phyloP scores from a whole-genome alignment of 2,888 invertebrate species.

The Xestia ashworthii region DNA sequence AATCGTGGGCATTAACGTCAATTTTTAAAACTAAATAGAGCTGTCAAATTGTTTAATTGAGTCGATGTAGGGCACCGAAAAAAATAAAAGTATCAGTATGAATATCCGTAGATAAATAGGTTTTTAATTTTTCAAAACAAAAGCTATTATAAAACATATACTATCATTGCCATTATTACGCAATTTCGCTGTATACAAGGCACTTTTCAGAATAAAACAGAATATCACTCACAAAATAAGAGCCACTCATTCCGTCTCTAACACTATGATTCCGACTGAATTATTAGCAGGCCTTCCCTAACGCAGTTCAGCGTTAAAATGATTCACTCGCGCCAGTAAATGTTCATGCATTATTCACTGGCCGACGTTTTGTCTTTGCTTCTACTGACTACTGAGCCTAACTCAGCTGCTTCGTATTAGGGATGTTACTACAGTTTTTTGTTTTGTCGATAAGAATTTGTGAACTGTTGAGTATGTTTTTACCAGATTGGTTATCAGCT shows the following conservation, averaged over 20 bases:
- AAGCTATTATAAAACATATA: not conserved
- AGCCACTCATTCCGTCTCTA: conserved; percentile 12
- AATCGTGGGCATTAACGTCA: not conserved
- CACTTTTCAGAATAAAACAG: not conserved
- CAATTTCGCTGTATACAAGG: not conserved
- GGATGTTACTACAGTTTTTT: conserved; percentile 17
- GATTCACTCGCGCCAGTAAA: conserved; percentile 70
- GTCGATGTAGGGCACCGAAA: fast-evolving
- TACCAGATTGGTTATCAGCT: not conserved
- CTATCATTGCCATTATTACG: no score
- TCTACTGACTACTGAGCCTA: conserved; percentile 17
- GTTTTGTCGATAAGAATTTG: not conserved
- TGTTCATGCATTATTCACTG: conserved; percentile 77
- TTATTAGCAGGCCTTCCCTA: conserved; percentile 34
- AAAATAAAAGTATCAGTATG: not conserved
- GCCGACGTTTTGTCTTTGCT: conserved; percentile 64
- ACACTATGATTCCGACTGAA: conserved; percentile 48
- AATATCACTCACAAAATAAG: conserved; percentile 1
- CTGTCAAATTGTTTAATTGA: not conserved
- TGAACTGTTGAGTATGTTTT: not conserved
- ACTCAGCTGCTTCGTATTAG: conserved; percentile 4
- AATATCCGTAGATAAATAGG: no score
- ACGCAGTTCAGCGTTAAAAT: conserved; percentile 66
- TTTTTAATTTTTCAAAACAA: no score
- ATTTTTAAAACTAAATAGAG: not conserved